These are phyloP conservation scores for Blastobasis adustella DNA, from an alignment of 2,888 invertebrate genomes.

Conservation along the genomic window DNA sequence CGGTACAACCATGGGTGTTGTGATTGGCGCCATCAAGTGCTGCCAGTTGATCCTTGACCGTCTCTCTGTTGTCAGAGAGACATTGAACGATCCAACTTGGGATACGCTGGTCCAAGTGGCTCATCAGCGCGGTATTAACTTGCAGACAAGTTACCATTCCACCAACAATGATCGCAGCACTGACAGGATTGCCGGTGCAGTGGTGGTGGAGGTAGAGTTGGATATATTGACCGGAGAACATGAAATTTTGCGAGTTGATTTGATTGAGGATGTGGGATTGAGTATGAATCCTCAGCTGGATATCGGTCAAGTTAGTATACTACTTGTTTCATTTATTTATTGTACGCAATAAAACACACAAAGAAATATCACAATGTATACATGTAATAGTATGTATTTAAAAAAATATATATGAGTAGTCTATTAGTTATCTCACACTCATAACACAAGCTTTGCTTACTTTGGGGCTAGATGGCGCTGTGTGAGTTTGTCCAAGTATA, in stretches of 20 bases:
- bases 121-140: slow-evolving; percentile 40
- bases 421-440: no score
- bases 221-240: slow-evolving; percentile 84
- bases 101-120: slow-evolving; percentile 66
- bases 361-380: no score
- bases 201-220: slow-evolving; percentile 80
- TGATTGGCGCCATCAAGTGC: slow-evolving; percentile 48
- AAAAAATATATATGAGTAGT: no score
- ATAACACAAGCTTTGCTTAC: no score
- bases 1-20: slow-evolving; percentile 38
- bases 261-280: slow-evolving; percentile 79
- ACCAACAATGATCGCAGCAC: slow-evolving; percentile 34
- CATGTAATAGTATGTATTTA: no score
- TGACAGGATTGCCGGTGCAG: slow-evolving; percentile 69
- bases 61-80: slow-evolving; percentile 52
- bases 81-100: slow-evolving; percentile 65
- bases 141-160: slow-evolving; percentile 44
- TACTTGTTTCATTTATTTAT: no score
- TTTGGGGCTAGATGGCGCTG: no score
- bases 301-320: slow-evolving; percentile 76
- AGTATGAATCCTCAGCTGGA: slow-evolving; percentile 80
- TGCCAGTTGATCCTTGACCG: slow-evolving; percentile 69
- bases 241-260: slow-evolving; percentile 76
- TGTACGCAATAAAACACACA: no score
- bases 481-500: no score